These are phyloP conservation scores for Acleris laterana DNA, from an alignment of 2,888 invertebrate species.

Conservation along the genomic window DNA sequence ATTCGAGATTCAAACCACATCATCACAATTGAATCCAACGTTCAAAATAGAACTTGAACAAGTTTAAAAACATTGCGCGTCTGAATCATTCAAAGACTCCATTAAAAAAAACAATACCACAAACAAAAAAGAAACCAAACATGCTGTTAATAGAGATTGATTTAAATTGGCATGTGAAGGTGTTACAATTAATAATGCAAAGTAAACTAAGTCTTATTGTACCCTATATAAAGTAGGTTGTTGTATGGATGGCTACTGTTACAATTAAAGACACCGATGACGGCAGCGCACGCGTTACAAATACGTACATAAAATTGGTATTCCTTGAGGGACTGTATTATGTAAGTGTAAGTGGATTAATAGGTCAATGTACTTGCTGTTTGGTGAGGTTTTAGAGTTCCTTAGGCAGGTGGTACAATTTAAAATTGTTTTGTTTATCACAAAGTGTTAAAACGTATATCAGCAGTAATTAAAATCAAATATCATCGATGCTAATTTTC, in stretches of 20 bases:
- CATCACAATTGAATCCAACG: constrained; percentile 32
- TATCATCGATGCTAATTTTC: no score
- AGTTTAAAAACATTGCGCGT: constrained; percentile 58
- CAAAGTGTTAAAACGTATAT: no score
- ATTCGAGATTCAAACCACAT: constrained; percentile 15
- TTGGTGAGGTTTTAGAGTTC: constrained; percentile 46
- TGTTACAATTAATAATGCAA: constrained; percentile 12
- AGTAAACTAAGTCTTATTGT: constrained; percentile 15
- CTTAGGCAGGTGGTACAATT: constrained; percentile 37
- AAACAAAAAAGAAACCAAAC: neutral
- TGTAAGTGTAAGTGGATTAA: constrained; percentile 70
- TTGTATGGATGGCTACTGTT: constrained; percentile 34
- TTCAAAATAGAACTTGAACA: constrained; percentile 39
- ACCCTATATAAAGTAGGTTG: constrained; percentile 26
- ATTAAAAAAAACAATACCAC: constrained; percentile 46
- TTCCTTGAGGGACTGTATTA: constrained; percentile 57
- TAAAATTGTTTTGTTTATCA: no score
- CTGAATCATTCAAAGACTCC: constrained; percentile 44
- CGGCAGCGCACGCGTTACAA: constrained; percentile 58
- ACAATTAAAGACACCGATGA: constrained; percentile 57
- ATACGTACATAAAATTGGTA: constrained; percentile 58
- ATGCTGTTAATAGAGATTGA: neutral
- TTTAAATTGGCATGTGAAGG: neutral
- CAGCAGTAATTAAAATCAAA: no score
- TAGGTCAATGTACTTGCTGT: constrained; percentile 69